Percentiles rank a stretch among this genome's conserved stretches.
Evolutionary conservation across 2,888 invertebrate genomes (phyloP).

Genomic region (Julus scandinavius): DNA sequence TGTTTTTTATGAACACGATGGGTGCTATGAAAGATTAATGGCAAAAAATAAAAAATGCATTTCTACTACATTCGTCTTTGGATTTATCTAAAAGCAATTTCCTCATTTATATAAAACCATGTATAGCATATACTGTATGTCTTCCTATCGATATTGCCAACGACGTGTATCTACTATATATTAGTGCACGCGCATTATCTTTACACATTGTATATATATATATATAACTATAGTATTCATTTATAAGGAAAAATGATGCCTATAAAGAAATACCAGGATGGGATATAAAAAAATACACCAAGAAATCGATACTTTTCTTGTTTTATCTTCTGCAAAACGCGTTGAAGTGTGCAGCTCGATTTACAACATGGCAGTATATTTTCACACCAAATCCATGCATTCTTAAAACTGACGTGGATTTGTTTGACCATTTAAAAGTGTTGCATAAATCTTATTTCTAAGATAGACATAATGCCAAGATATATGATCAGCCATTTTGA

Average conservation of each 20-base stretch:
- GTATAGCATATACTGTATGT: neutral
- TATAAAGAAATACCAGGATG: constrained; percentile 14
- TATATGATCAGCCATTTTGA: neutral
- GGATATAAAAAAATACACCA: neutral
- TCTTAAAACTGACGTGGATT: neutral
- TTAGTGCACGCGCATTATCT: neutral
- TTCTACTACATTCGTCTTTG: neutral
- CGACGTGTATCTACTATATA: neutral
- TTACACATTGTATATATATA: neutral
- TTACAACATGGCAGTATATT: neutral
- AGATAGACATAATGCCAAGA: neutral
- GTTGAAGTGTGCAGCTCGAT: neutral
- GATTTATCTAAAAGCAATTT: neutral
- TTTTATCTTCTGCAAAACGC: constrained; percentile 16
- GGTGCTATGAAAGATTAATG: constrained; percentile 13
- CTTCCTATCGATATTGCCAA: neutral
- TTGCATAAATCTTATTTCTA: neutral
- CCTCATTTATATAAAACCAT: neutral
- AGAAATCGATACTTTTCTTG: constrained; percentile 24
- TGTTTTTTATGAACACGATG: neutral
- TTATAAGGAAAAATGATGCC: neutral
- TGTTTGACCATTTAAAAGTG: neutral
- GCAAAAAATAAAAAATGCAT: neutral
- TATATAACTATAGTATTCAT: neutral
- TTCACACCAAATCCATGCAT: neutral